Percentiles rank a stretch among this genome's conserved stretches.
These are phyloP conservation scores for Coregonus ussuriensis DNA, from an alignment of 2,797 vertebrate species.

Conservation along the genomic window DNA sequence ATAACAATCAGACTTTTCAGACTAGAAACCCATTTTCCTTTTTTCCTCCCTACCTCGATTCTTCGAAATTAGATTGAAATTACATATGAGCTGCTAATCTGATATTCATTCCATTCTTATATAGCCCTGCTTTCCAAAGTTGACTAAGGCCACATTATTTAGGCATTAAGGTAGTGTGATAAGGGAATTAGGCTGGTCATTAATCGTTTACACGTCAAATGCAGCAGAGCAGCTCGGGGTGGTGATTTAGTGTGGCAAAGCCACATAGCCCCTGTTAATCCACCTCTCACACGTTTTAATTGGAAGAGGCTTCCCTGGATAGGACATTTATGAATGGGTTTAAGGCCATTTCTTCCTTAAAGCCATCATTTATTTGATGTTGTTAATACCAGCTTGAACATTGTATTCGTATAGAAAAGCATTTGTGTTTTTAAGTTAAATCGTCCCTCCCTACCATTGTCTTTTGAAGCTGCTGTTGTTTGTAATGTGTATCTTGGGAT, in stretches of 20 bases:
- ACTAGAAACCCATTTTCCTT: constrained; percentile 39
- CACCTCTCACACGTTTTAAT: constrained; percentile 82
- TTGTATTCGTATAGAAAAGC: constrained; percentile 69
- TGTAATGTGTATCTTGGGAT: constrained; percentile 9
- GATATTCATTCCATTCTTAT: constrained; percentile 76
- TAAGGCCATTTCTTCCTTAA: constrained; percentile 75
- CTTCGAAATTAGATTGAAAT: constrained; percentile 66
- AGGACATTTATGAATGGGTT: constrained; percentile 80
- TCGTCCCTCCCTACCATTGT: constrained; percentile 13
- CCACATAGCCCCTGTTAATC: constrained; percentile 80
- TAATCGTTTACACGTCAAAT: constrained; percentile 81
- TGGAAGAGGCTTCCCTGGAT: constrained; percentile 78
- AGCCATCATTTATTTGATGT: constrained; percentile 76
- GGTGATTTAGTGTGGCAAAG: constrained; percentile 78
- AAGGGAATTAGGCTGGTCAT: constrained; percentile 82
- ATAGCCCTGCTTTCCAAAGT: constrained; percentile 74
- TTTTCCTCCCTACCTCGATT: constrained; percentile 41
- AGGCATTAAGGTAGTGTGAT: constrained; percentile 79
- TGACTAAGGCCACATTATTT: constrained; percentile 81
- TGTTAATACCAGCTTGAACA: constrained; percentile 73
- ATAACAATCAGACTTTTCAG: constrained; percentile 29
- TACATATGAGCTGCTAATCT: constrained; percentile 69
- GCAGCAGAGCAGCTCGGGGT: constrained; percentile 78
- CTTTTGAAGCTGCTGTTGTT: constrained; percentile 37
- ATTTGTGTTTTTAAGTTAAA: constrained; percentile 35